These are phyloP conservation scores for Trinorchestia longiramus DNA, from an alignment of 1,140 invertebrate genomes.

Conservation along the genomic window DNA sequence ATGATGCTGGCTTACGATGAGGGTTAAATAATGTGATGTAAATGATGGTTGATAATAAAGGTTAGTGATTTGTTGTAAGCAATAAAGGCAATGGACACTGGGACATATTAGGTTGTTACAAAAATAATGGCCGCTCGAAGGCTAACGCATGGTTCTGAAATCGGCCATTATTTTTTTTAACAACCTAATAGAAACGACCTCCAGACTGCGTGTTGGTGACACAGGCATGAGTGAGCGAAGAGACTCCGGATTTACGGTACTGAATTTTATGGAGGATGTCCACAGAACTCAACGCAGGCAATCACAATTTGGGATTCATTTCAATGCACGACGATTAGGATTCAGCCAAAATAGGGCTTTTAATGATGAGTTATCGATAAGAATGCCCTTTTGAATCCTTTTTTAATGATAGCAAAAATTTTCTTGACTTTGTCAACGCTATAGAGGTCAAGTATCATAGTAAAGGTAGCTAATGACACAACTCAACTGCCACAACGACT, in stretches of 20 bases:
- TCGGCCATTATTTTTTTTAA: no score
- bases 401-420: neutral
- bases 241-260: neutral
- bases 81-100: neutral
- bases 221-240: neutral
- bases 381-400: neutral
- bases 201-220: neutral
- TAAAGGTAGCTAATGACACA: neutral
- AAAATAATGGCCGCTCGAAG: no score
- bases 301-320: neutral
- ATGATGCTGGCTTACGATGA: no score
- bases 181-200: no score
- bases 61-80: no score
- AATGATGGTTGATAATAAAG: no score
- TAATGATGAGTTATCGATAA: neutral
- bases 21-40: no score
- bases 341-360: neutral
- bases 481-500: neutral
- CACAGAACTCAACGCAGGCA: neutral
- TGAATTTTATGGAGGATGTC: neutral
- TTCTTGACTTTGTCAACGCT: neutral
- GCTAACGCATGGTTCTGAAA: no score
- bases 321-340: neutral
- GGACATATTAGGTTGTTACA: no score
- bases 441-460: neutral